Percentiles rank a stretch among this genome's conserved stretches.
phyloP scores from a whole-genome alignment of 2,797 vertebrate species.

The Microhierax caerulescens region DNA sequence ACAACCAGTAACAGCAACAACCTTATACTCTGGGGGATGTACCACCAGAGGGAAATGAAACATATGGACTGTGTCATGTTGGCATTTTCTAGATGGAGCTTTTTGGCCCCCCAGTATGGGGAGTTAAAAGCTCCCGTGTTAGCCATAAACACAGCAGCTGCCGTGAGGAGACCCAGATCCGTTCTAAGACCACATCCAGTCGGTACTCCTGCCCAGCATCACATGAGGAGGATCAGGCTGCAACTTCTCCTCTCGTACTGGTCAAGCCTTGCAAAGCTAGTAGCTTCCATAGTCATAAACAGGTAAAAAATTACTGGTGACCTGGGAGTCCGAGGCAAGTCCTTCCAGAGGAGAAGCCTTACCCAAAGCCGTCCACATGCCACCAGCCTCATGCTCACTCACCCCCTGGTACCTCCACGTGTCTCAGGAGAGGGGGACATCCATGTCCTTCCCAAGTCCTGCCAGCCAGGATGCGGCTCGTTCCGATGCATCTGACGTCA shows the following conservation, averaged over 20 bases:
- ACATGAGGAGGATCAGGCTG: not conserved
- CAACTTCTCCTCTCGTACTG: not conserved
- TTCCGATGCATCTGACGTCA: not conserved
- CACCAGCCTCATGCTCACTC: not conserved
- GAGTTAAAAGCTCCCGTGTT: not conserved
- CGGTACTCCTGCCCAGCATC: not conserved
- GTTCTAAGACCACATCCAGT: not conserved
- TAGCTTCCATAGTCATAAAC: not conserved
- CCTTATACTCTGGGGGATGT: not conserved
- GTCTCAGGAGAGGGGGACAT: not conserved
- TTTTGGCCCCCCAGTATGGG: not conserved
- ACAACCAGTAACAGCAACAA: not conserved
- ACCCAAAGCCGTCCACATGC: not conserved
- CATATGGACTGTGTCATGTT: rapidly evolving
- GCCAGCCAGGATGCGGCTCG: rapidly evolving
- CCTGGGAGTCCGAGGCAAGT: not conserved
- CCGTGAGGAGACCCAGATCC: not conserved
- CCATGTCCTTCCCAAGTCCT: not conserved
- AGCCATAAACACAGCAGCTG: not conserved
- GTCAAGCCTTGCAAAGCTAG: not conserved
- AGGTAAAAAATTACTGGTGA: not conserved
- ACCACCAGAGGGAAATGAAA: conserved; percentile 20
- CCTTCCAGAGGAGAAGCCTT: not conserved
- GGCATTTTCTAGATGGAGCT: not conserved
- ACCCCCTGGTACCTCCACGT: not conserved